These are phyloP conservation scores for Ischnus inquisitorius DNA, from an alignment of 2,888 invertebrate species.

Conservation along the genomic window DNA sequence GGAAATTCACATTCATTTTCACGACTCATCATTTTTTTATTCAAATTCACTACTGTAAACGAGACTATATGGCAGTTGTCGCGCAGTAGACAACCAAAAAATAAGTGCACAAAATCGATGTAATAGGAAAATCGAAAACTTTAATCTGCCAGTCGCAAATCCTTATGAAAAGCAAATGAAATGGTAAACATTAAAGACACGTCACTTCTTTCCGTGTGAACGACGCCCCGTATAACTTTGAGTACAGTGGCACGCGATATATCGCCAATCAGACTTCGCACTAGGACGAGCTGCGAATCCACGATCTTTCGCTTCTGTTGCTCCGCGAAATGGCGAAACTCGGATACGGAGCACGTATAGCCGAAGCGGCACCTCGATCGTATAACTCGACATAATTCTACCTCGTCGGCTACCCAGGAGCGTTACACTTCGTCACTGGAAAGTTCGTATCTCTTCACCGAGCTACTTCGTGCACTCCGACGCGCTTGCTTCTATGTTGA, in stretches of 20 bases:
- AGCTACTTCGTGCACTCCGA: conserved; percentile 19
- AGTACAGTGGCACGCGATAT: background rate
- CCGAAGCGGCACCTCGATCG: background rate
- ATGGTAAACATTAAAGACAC: too few species aligned
- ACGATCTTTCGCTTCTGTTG: background rate
- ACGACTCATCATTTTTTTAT: too few species aligned
- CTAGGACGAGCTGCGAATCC: conserved; percentile 17
- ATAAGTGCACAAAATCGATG: too few species aligned
- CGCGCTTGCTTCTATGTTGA: conserved; percentile 11
- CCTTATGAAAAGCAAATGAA: too few species aligned
- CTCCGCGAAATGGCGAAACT: conserved; percentile 15
- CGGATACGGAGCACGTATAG: background rate
- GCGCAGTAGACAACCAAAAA: too few species aligned
- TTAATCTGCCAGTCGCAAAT: too few species aligned
- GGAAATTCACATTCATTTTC: too few species aligned
- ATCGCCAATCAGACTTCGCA: conserved; percentile 40
- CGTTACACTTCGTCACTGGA: conserved; percentile 13
- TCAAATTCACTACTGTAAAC: too few species aligned
- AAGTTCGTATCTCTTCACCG: conserved; percentile 20
- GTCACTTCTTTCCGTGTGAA: too few species aligned
- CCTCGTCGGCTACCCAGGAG: background rate
- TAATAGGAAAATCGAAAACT: too few species aligned
- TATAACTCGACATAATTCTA: conserved; percentile 29
- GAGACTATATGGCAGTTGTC: too few species aligned
- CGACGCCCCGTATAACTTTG: too few species aligned